Evolutionary conservation across 2,113 vertebrate species (phyloP), one percentile per base, ranked within the genome.

Genomic region (Leucosticte australis): DNA sequence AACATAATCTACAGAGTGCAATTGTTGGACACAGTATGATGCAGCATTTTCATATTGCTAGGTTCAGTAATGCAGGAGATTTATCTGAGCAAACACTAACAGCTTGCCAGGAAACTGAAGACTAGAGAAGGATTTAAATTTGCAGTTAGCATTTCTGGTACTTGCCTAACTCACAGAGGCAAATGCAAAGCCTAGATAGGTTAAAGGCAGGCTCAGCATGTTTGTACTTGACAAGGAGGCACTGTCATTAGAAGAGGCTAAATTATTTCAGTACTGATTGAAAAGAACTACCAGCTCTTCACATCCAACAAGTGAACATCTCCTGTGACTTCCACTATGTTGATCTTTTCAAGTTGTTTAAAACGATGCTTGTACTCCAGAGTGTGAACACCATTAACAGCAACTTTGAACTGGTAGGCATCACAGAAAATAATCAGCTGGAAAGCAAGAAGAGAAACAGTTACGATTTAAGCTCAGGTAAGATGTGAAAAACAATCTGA

Each of bases 321-420:
- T 7, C 99, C 99, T 0, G 7, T 22, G 10, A 99, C 74, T 86
- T 98, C 98, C 91, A 99, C 85, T 30, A 89, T 37, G 9, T 97
- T 84, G 42, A 99, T 96, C 14, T 96, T 96, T 70, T 65, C 97
- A 27, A 99, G 98, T 33, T 99, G 98, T 95, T 98, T 98, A 65
- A 99, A 98, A n/a, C 99, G 96, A 96, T 99, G 98, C 69, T 98
- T 98, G 96, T 99, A 99, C 68, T 98, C 98, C 91, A 99, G 92
- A 84, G 94, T 97, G 94, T 99, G 99, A 31, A 95, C 68, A 3
- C 99, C 99, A 23, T 99, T 99, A 15, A 99, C 56, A 0, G 99
- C 99, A 20, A 99, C 98, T 74, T 97, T 98, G 97, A 98, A 99
- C 62, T 98, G 97, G 49, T 97, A 96, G 12, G 92, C 35, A 7